Evolutionary conservation across 2,888 invertebrate genomes (phyloP).

Genomic region (Euzophera pinguis): DNA sequence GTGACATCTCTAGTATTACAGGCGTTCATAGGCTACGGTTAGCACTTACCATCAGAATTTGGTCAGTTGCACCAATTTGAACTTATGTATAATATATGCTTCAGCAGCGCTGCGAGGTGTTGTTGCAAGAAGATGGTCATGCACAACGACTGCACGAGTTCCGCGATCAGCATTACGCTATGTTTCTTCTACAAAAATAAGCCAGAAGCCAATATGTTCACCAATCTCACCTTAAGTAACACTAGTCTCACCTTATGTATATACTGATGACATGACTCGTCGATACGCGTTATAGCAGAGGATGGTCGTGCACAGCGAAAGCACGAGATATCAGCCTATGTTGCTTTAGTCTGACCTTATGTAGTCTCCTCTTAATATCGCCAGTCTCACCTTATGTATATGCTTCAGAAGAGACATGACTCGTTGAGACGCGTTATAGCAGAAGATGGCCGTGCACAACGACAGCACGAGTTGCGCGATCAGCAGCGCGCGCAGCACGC

Average conservation of each 20-base stretch:
- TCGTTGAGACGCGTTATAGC: conserved; percentile 62
- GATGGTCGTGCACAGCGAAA: conserved; percentile 64
- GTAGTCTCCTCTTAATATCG: too few species aligned
- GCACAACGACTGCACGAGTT: conserved; percentile 58
- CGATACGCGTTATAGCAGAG: conserved; percentile 67
- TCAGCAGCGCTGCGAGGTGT: too few species aligned
- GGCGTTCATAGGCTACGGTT: too few species aligned
- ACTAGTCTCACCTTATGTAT: conserved; percentile 51
- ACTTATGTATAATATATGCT: too few species aligned
- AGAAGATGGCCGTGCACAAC: conserved; percentile 63
- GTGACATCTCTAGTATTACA: too few species aligned
- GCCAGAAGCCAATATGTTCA: too few species aligned
- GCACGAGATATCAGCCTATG: conserved; percentile 36
- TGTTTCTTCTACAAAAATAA: too few species aligned
- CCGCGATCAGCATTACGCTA: too few species aligned
- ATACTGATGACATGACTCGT: conserved; percentile 57
- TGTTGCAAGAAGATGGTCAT: conserved; percentile 55
- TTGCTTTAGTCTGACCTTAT: too few species aligned
- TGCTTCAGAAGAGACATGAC: conserved; percentile 60
- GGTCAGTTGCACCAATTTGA: too few species aligned
- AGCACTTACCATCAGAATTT: too few species aligned
- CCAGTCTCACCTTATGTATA: conserved; percentile 52
- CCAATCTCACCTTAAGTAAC: conserved; percentile 23
- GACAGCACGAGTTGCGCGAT: conserved; percentile 65
- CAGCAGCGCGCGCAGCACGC: conserved; percentile 60